Evolutionary conservation across 2,113 vertebrate species (phyloP), one percentile per base, ranked within the genome.

Genomic region (Percopsis transmontana): DNA sequence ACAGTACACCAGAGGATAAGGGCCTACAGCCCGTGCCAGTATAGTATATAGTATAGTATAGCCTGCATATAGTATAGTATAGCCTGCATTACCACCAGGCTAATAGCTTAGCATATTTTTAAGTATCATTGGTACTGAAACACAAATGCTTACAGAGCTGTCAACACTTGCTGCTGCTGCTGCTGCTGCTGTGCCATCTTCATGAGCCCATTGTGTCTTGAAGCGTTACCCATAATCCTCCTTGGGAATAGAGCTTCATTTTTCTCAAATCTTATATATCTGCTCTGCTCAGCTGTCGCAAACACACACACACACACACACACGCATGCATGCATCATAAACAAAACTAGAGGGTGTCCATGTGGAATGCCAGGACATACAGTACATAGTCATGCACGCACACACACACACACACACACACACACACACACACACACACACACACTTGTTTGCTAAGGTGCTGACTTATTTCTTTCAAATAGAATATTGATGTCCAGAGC

Each of bases 221-320:
- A 52, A 67, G 66, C 41, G 27, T 72, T 41, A 68, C 15, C 57
- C 38, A 66, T 68, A 72, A 78, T 81, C 65, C 19, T 64, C 24
- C 56, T 65, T 33, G 6, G 19, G 52, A 68, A 16, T 57, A 18
- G 44, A 24, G 39, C 53, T 68, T 57, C 27, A 53, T 80, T 76
- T 66, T 53, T 57, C 15, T 76, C 68, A 52, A 72, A 73, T 83
- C 62, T 27, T 19, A n/a, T 40, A 60, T 68, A 66, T 63, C 27
- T 58, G n/a, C 5, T 69, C 41, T 15, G 12, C 19, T 63, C 16
- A 41, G 6, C 44, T 44, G 20, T 5, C 40, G 27, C 3, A 58
- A 65, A 68, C 18, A 10, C 19, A 51, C n/a, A n/a, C n/a, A 7
- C 44, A 14, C 44, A 45, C 27, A 27, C 27, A 27, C 27, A 5